These are phyloP conservation scores for Timema podura DNA, from an alignment of 2,888 invertebrate genomes.

Conservation along the genomic window DNA sequence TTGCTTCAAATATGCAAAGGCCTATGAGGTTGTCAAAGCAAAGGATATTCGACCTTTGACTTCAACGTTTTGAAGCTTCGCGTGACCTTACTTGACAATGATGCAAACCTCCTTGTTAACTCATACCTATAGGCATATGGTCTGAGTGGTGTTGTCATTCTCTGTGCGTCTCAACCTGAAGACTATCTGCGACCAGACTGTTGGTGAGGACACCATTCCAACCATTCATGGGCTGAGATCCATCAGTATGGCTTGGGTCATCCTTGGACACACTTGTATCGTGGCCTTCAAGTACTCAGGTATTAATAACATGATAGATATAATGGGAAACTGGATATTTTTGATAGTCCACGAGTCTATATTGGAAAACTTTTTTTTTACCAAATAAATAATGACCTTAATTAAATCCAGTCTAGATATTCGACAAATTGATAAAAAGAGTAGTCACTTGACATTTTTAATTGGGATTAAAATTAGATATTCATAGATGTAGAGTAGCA, in stretches of 20 bases:
- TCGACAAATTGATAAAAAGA: no score
- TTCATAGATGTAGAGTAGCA: no score
- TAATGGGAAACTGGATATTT: no score
- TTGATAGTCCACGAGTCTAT: not conserved
- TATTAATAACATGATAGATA: slow-evolving; percentile 5
- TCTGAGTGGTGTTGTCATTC: slow-evolving; percentile 45
- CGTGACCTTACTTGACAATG: no score
- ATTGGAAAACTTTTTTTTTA: not conserved
- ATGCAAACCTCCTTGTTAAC: slow-evolving; percentile 13
- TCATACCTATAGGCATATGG: slow-evolving; percentile 36
- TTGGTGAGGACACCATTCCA: slow-evolving; percentile 45
- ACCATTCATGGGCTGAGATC: slow-evolving; percentile 45
- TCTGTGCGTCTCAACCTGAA: slow-evolving; percentile 43
- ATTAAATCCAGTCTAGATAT: no score
- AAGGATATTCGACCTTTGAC: no score
- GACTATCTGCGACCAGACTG: slow-evolving; percentile 43
- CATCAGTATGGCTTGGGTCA: slow-evolving; percentile 47
- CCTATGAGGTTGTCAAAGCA: no score
- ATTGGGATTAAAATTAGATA: no score
- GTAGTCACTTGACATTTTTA: no score
- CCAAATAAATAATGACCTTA: no score
- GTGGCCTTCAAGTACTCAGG: slow-evolving; percentile 68
- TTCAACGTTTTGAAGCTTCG: no score
- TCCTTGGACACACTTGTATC: slow-evolving; percentile 52
- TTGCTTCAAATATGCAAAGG: no score